These are phyloP conservation scores for Podiceps cristatus DNA, from an alignment of 2,113 vertebrate species.

Conservation along the genomic window DNA sequence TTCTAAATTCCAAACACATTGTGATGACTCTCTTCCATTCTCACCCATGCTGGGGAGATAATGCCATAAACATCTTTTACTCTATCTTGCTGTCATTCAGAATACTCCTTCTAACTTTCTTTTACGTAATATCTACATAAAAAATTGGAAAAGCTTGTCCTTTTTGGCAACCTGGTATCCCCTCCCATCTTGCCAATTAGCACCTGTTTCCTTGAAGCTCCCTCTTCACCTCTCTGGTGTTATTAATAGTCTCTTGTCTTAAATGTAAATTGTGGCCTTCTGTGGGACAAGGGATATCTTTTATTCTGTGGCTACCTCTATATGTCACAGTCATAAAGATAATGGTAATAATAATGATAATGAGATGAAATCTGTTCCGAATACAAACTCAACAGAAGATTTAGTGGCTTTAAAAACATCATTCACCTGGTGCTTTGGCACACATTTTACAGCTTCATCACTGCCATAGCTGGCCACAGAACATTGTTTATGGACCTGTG, in stretches of 20 bases:
- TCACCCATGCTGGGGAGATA: neutral
- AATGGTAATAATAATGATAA: neutral
- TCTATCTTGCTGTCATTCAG: neutral
- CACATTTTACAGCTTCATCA: neutral
- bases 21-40: neutral
- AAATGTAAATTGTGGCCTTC: neutral
- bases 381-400: neutral
- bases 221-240: neutral
- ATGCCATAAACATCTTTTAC: neutral
- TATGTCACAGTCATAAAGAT: neutral
- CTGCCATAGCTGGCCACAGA: neutral
- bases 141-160: neutral
- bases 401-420: neutral
- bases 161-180: neutral
- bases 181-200: neutral
- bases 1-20: neutral
- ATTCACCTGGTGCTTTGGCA: neutral
- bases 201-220: neutral
- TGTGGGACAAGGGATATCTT: neutral
- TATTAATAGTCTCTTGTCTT: neutral
- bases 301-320: neutral
- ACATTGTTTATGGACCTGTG: neutral
- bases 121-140: neutral
- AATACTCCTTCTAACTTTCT: neutral
- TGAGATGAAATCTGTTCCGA: neutral